These are phyloP conservation scores for Lycaon pictus DNA, from an alignment of 2,113 vertebrate species.

Conservation along the genomic window DNA sequence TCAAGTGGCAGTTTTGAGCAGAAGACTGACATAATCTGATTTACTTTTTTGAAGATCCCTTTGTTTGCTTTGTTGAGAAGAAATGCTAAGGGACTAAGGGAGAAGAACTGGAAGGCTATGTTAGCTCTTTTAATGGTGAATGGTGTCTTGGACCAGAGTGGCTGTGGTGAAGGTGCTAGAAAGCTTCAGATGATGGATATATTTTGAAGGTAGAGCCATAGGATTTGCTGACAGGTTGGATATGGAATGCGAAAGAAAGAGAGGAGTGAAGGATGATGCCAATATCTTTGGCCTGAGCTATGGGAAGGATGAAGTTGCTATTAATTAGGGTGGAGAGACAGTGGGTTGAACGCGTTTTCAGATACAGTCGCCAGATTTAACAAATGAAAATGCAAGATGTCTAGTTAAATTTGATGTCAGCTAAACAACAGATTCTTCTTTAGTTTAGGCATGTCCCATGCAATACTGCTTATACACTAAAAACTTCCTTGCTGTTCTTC, in stretches of 20 bases:
- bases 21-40: background rate
- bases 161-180: background rate
- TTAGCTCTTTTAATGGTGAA: background rate
- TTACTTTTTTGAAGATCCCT: background rate
- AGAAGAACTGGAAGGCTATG: background rate
- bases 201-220: background rate
- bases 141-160: background rate
- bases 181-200: background rate
- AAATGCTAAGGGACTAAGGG: background rate
- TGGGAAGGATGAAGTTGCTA: background rate
- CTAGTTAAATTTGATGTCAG: background rate
- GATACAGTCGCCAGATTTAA: background rate
- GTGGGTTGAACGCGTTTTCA: background rate
- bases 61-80: background rate
- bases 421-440: background rate
- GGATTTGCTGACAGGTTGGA: background rate
- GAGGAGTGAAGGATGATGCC: background rate
- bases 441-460: background rate
- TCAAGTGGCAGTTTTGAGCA: background rate
- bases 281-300: background rate
- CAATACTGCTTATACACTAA: background rate
- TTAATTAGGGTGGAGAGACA: background rate
- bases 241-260: background rate
- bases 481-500: background rate
- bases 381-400: background rate